Conservation (phyloP, 2,888 invertebrate genomes). For the Drosophila pseudotakahashii region DNA sequence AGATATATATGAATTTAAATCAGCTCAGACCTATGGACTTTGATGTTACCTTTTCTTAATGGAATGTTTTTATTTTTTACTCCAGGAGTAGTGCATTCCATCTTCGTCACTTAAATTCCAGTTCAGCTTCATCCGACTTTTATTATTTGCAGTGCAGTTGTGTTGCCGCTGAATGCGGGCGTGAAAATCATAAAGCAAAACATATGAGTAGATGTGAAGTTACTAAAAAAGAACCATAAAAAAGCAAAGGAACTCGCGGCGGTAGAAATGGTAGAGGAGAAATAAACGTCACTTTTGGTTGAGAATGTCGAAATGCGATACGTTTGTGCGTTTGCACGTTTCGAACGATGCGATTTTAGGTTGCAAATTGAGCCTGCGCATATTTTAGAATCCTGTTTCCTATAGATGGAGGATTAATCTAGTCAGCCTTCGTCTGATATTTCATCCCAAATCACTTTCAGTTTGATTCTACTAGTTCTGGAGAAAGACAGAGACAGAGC, state of each 20-base stretch:
- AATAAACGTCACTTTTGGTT: constrained; percentile 6
- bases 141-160: constrained; percentile 64
- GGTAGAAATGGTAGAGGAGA: not conserved
- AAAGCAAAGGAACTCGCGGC: constrained; percentile 6
- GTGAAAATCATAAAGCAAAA: constrained; percentile 72
- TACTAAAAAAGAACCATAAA: constrained; percentile 63
- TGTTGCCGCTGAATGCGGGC: constrained; percentile 35
- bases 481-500: too few relatives aligned
- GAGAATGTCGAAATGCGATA: constrained; percentile 31
- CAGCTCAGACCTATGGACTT: too few relatives aligned
- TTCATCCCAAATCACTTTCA: not conserved
- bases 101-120: not conserved
- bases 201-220: constrained; percentile 60
- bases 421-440: not conserved
- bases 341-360: constrained; percentile 2
- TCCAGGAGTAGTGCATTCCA: constrained; percentile 33
- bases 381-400: not conserved
- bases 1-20: too few relatives aligned
- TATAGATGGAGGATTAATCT: not conserved
- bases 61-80: not conserved
- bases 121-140: constrained; percentile 26
- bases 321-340: constrained; percentile 38
- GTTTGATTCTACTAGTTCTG: too few relatives aligned
- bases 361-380: constrained; percentile 1
- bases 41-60: too few relatives aligned